Base-by-base conservation (phyloP, 2,113 vertebrate species). In the Planiliza haematocheilus region DNA sequence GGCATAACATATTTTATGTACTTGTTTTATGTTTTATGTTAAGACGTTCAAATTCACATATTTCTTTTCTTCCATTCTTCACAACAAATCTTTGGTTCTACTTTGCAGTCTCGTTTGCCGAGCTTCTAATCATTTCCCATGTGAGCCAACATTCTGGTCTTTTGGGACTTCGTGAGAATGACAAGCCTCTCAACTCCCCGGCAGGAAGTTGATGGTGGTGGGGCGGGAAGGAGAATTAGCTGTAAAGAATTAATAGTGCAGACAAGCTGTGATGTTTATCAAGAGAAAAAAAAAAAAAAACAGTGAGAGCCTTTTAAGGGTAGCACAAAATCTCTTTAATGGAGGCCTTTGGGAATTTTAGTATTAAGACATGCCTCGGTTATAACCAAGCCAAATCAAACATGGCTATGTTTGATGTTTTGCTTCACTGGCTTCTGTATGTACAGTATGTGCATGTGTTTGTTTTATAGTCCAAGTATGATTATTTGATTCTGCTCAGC, bases 381-480 rank as follows among this genome's bases (percentile, higher is more conserved):
- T 81, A 53, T 77, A 56, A 24, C 18, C 8, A 17, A 1, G 61
- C 81, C 82, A 84, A 80, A 66, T 55, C 57, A 85, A 88, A 87
- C 77, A 73, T 10, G 12, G 37, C 12, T 10, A 60, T 74, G 61
- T 88, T 91, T 81, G 71, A 83, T 80, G 75, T 88, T 86, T 78
- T 24, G 45, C 18, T 70, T 79, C 71, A 55, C 60, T 30, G 17
- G 30, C 60, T n/a, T 73, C 42, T 79, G 75, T 58, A 48, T 56
- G 56, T 66, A 10, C 51, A 30, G 48, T 61, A 21, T 73, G 62
- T 48, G 24, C 57, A 38, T 46, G 37, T 84, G 68, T 89, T 85
- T 87, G 81, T 80, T 84, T 78, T 66, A 74, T 30, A 53, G 24
- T 42, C 51, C 2, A 48, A 60, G 74, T 78, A 53, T 77, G 86